Percentiles rank a stretch among this genome's conserved stretches.
Evolutionary conservation across 2,113 vertebrate genomes (phyloP).

Genomic region (Sander lucioperca): DNA sequence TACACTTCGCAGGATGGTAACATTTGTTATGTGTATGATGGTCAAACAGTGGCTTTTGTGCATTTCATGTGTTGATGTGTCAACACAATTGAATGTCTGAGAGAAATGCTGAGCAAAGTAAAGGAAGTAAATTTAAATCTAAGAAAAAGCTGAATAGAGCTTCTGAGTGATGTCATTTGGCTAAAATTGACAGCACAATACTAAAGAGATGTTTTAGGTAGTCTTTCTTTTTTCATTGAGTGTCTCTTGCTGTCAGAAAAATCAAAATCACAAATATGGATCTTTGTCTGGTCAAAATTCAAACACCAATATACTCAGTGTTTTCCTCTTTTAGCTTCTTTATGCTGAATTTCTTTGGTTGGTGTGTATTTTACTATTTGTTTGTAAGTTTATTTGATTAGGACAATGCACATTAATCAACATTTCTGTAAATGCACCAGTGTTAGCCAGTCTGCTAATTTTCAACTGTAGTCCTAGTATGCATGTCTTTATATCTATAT

Average conservation of each 20-base stretch:
- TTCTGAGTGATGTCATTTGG: neutral
- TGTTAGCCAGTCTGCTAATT: no score
- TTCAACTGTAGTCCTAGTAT: no score
- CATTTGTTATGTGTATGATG: neutral
- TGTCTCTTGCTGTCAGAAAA: neutral
- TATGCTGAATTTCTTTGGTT: neutral
- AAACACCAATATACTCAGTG: neutral
- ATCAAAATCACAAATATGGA: neutral
- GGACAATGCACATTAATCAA: no score
- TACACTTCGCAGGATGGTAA: neutral
- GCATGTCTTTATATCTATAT: no score
- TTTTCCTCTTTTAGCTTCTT: neutral
- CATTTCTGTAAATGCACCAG: no score
- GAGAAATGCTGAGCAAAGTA: conserved; percentile 19
- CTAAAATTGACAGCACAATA: neutral
- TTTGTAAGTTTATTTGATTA: no score
- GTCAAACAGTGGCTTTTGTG: neutral
- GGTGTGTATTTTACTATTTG: neutral
- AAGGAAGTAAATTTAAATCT: neutral
- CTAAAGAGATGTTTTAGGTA: neutral
- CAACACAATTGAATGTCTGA: neutral
- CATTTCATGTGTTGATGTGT: neutral
- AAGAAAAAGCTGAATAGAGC: neutral
- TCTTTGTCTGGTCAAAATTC: conserved; percentile 8
- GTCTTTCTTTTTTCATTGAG: conserved; percentile 6